phyloP scores from a whole-genome alignment of 2,888 invertebrate genomes.

The Gandaritis pyraliata region DNA sequence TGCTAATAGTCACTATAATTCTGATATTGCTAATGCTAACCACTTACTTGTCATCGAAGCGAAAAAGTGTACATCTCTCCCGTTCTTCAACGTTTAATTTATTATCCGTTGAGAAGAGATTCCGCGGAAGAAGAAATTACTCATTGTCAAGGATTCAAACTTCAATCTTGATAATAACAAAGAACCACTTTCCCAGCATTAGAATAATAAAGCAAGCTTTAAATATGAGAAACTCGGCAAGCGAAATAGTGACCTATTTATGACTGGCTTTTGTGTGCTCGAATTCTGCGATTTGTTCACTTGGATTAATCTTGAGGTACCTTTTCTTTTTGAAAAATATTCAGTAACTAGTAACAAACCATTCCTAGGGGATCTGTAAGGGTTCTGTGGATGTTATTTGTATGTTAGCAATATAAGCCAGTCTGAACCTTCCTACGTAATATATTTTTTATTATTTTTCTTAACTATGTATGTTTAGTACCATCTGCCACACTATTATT shows the following conservation, averaged over 20 bases:
- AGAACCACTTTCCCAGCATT: slow-evolving; percentile 48
- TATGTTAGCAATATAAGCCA: neutral
- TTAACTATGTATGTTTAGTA: too few relatives aligned
- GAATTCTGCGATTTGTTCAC: slow-evolving; percentile 41
- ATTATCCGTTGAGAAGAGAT: slow-evolving; percentile 62
- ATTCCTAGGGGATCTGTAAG: slow-evolving; percentile 17
- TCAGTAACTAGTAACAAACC: slow-evolving; percentile 26
- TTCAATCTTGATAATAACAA: slow-evolving; percentile 54
- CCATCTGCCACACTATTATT: too few relatives aligned
- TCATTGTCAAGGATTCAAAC: slow-evolving; percentile 65
- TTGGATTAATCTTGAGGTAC: slow-evolving; percentile 37
- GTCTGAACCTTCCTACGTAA: too few relatives aligned
- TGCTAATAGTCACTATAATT: too few relatives aligned
- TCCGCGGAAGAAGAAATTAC: slow-evolving; percentile 62
- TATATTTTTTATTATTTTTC: too few relatives aligned
- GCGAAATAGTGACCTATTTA: slow-evolving; percentile 41
- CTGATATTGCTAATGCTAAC: too few relatives aligned
- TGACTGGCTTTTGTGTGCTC: slow-evolving; percentile 41
- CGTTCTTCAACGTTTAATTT: slow-evolving; percentile 49
- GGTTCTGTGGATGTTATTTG: slow-evolving; percentile 11
- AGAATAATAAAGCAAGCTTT: slow-evolving; percentile 49
- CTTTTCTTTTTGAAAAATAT: slow-evolving; percentile 30
- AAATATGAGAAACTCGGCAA: slow-evolving; percentile 42
- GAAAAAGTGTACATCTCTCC: slow-evolving; percentile 4
- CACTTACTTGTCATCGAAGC: neutral